Evolutionary conservation across 2,888 invertebrate genomes (phyloP).

Genomic region (Macrostomum cliftonense): DNA sequence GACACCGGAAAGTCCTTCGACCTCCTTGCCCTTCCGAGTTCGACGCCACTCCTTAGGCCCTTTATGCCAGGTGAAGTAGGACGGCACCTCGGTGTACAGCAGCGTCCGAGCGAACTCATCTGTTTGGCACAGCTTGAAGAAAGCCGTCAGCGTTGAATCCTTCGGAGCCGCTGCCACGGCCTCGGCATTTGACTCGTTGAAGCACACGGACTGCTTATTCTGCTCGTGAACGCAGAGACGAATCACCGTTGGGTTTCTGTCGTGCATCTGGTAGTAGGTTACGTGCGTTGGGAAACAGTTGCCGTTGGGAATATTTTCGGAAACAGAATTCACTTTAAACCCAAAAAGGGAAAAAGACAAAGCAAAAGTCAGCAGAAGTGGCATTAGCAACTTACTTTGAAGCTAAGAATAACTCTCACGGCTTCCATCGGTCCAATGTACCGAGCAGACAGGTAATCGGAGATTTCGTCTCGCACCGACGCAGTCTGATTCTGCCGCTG

Average conservation of each 20-base stretch:
- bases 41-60: too few relatives aligned
- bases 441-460: too few relatives aligned
- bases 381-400: slow-evolving; percentile 18
- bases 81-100: slow-evolving; percentile 11
- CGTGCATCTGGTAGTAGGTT: slow-evolving; percentile 22
- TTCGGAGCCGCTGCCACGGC: neutral
- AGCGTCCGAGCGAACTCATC: slow-evolving; percentile 10
- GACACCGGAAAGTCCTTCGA: slow-evolving; percentile 5
- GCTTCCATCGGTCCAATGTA: slow-evolving; percentile 8
- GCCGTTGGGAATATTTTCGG: too few relatives aligned
- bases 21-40: neutral
- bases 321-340: too few relatives aligned
- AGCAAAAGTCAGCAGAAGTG: too few relatives aligned
- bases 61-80: slow-evolving; percentile 14
- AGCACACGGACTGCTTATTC: slow-evolving; percentile 15
- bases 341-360: too few relatives aligned
- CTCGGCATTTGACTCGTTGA: slow-evolving; percentile 8
- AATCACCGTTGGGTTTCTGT: slow-evolving; percentile 17
- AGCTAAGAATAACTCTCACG: slow-evolving; percentile 24
- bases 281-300: too few relatives aligned
- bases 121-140: slow-evolving; percentile 1
- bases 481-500: too few relatives aligned
- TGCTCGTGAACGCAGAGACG: slow-evolving; percentile 15
- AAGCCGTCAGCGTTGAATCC: neutral
- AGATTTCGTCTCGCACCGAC: neutral